A percentile compares a stretch with the other conserved stretches of the same genome.
phyloP scores from a whole-genome alignment of 2,797 vertebrate species.

The Pseudochirops cupreus region DNA sequence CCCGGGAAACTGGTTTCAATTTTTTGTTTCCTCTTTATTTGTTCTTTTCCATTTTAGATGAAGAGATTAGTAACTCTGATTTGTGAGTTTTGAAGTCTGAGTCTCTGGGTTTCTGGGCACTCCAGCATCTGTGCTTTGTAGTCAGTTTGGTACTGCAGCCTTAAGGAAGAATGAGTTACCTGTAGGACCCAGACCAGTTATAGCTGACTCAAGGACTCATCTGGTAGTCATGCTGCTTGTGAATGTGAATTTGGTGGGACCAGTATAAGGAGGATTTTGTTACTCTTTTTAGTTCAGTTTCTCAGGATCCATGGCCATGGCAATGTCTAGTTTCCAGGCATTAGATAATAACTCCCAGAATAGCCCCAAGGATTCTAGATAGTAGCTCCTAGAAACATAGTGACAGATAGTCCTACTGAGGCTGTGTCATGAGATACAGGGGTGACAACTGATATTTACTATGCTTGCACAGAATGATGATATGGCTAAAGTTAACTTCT shows the following conservation, averaged over 20 bases:
- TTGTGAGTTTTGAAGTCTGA: neutral
- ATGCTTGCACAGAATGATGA: no score
- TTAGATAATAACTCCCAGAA: no score
- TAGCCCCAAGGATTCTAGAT: no score
- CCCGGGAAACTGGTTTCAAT: neutral
- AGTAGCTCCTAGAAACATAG: no score
- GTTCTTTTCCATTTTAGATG: neutral
- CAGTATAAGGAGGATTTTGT: neutral
- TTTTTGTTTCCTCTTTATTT: neutral
- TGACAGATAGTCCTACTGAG: no score
- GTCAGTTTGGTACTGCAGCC: neutral
- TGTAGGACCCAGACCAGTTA: neutral
- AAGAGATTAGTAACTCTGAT: neutral
- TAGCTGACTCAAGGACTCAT: neutral
- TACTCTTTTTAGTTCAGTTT: no score
- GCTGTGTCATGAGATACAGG: no score
- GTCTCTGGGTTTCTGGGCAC: neutral
- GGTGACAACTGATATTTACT: no score
- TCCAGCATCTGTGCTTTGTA: neutral
- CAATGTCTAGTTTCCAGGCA: no score
- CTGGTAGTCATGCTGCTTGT: neutral
- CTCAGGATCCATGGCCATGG: no score
- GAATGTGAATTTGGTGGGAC: neutral
- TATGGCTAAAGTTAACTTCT: no score
- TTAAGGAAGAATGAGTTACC: neutral